Percentiles rank a stretch among this genome's conserved stretches.
Conservation (phyloP, 2,113 vertebrate species). For the Psephotus haematonotus region DNA sequence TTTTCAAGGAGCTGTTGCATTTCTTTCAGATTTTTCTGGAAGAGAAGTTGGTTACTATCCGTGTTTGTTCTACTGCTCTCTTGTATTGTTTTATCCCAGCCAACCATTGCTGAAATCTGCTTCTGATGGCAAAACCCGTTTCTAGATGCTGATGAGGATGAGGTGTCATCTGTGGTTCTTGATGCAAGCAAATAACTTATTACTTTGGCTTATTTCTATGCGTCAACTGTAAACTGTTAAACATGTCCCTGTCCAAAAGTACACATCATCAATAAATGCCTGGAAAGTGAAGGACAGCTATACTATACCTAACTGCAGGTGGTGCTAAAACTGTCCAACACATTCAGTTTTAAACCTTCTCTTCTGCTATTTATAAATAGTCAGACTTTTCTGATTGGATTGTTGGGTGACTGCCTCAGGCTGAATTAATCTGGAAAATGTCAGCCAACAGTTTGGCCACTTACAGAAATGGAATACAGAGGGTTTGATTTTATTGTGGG, state of each 20-base stretch:
- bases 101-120: constrained; percentile 65
- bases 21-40: constrained; percentile 76
- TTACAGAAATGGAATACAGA: neutral
- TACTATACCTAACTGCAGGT: neutral
- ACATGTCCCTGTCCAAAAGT: neutral
- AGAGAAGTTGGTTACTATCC: constrained; percentile 61
- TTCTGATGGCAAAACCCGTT: constrained; percentile 61
- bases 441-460: neutral
- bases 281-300: neutral
- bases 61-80: constrained; percentile 66
- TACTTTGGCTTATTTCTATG: neutral
- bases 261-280: neutral
- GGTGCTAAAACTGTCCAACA: neutral
- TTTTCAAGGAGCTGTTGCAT: constrained; percentile 74
- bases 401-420: neutral
- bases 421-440: constrained; percentile 22
- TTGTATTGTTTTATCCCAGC: constrained; percentile 67
- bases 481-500: neutral
- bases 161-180: constrained; percentile 76
- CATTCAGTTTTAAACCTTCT: neutral
- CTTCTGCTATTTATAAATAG: neutral
- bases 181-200: constrained; percentile 54
- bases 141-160: constrained; percentile 69
- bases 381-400: neutral
- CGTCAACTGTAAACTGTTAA: neutral